Evolutionary conservation across 2,113 vertebrate species (phyloP).

Genomic region (Junco hyemalis): DNA sequence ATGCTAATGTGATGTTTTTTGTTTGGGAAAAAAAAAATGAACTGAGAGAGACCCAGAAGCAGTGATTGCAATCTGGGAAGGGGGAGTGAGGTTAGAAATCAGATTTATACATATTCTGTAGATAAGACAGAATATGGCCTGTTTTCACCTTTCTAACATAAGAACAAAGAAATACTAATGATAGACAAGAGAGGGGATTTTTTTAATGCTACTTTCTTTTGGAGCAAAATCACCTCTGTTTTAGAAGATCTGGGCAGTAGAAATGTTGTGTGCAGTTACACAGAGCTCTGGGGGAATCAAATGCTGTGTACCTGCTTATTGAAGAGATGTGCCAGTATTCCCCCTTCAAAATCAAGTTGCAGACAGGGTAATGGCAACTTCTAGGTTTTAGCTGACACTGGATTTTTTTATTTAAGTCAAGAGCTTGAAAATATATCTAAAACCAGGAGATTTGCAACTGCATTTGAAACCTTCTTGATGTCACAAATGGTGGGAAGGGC

Average conservation of each 20-base stretch:
- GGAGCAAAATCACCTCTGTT: neutral
- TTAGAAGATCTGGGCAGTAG: neutral
- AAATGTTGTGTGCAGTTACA: neutral
- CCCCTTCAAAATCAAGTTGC: neutral
- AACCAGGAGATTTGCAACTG: neutral
- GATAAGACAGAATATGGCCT: neutral
- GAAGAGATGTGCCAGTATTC: neutral
- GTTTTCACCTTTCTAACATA: neutral
- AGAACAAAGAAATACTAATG: neutral
- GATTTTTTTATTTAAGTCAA: neutral
- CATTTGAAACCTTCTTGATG: neutral
- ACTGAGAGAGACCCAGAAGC: neutral
- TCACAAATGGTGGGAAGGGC: neutral
- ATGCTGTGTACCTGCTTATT: neutral
- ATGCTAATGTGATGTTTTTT: neutral
- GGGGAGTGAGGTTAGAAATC: neutral
- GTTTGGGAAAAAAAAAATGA: neutral
- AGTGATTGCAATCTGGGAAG: neutral
- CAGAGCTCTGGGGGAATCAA: neutral
- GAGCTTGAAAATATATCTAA: neutral
- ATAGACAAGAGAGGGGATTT: neutral
- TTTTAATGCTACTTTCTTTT: neutral
- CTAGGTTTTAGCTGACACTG: neutral
- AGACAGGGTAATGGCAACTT: neutral
- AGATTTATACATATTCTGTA: neutral